Base-by-base conservation (phyloP, 1,140 invertebrate species). In the Drosophila novamexicana region DNA sequence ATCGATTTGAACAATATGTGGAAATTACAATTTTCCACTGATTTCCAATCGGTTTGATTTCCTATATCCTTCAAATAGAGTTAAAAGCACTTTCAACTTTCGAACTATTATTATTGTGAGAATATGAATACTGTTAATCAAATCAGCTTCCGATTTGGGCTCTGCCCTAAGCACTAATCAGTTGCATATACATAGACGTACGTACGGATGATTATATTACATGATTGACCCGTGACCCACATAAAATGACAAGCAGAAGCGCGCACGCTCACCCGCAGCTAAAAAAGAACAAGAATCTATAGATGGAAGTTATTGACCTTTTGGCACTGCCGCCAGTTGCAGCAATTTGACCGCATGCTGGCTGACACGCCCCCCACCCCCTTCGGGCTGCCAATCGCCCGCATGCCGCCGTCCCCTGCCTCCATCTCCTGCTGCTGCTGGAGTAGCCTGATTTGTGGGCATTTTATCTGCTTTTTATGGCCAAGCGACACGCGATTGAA, bases 201-300 rank as follows among this genome's bases (percentile, higher is more conserved):
- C 37, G 4, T 56, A 14, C 14, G 32, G 29, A 29, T 52, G 32
- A 69, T 69, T 61, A 34, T 64, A 54, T 71, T 70, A 68, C 75
- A 67, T 45, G 72, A 74, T 86, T 88, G 83, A 88, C 83, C 84
- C 83, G 84, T 88, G 83, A 88, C 84, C 83, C 83, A 88, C 83
- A 88, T 88, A 80, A 58, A 77, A 58, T 65, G 62, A 62, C 61
- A 47, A 70, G 67, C 82, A 62, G 64, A 81, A 59, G 67, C 72
- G 37, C 56, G 32, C 62, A 37, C 44, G 29, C 42, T 18, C 50
- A 67, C 83, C 79, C 84, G 84, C 83, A 86, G 72, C 61, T 14
- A 37, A 37, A 37, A 37, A 34, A 44, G n/a, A 57, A 42, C 12
- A 52, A 50, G 34, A 52, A 69, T 69, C 42, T 37, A 58, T 42